Percentiles rank a stretch among this genome's conserved stretches.
These are phyloP conservation scores for Plebejus argus DNA, from an alignment of 2,888 invertebrate species.

Conservation along the genomic window DNA sequence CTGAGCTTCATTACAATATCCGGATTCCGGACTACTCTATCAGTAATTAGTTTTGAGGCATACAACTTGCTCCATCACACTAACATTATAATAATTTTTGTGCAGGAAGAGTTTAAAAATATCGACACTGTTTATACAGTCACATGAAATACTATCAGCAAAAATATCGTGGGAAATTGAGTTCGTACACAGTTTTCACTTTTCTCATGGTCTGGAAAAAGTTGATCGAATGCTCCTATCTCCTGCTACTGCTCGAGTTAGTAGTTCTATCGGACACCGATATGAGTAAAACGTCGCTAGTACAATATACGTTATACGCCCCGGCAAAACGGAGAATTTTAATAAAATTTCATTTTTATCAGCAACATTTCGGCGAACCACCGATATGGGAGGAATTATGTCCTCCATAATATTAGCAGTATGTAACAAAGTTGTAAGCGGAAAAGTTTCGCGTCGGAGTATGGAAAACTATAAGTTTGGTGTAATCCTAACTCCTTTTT, in stretches of 20 bases:
- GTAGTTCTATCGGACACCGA: not conserved
- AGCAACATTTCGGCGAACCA: not conserved
- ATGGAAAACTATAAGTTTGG: conserved; percentile 7
- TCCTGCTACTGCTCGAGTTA: not conserved
- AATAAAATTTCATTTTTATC: not conserved
- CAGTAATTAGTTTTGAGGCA: not conserved
- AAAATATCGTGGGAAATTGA: not conserved
- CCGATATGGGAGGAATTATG: not conserved
- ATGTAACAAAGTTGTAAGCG: conserved; percentile 1
- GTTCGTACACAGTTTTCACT: not conserved
- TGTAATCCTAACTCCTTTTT: not conserved
- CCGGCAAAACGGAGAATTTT: not conserved
- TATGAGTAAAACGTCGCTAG: not conserved
- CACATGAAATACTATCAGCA: not conserved
- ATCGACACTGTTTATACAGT: not conserved
- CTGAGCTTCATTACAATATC: not conserved
- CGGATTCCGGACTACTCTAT: not conserved
- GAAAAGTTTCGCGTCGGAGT: not conserved
- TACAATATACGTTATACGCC: not conserved
- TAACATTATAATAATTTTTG: not conserved
- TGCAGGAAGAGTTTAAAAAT: not conserved
- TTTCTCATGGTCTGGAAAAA: not conserved
- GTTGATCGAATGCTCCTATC: not conserved
- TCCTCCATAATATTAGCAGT: not conserved
- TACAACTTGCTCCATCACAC: not conserved